Conservation (phyloP, 2,888 invertebrate species). For the Oligia latruncula region DNA sequence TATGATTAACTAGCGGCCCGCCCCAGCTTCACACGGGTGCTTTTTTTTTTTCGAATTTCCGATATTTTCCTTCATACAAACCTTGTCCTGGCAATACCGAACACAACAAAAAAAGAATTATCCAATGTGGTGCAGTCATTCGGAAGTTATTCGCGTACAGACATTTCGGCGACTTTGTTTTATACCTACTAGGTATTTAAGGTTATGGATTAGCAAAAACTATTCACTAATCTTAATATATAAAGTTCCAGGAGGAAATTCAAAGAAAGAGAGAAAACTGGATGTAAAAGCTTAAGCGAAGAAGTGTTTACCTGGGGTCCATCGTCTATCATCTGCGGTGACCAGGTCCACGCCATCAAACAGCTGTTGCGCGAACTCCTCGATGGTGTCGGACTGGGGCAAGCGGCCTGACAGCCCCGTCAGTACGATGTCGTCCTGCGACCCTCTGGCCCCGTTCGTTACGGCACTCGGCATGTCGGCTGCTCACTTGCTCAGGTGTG, state of each 20-base stretch:
- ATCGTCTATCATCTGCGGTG: constrained; percentile 97
- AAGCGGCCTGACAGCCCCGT: constrained; percentile 96
- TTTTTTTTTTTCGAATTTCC: no score
- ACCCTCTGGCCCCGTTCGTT: constrained; percentile 78
- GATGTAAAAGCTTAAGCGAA: neutral
- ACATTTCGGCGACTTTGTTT: no score
- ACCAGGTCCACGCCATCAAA: constrained; percentile 98
- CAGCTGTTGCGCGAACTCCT: constrained; percentile 97
- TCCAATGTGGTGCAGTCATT: no score
- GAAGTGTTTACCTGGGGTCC: constrained; percentile 91
- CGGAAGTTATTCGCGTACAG: no score
- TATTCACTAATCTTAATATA: neutral
- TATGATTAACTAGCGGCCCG: neutral
- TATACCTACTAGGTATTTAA: no score
- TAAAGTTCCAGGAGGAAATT: neutral
- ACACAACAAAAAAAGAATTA: no score
- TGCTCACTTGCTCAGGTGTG: constrained; percentile 35
- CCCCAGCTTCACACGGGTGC: no score
- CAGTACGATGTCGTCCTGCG: constrained; percentile 93
- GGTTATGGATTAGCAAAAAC: neutral
- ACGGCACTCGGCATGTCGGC: constrained; percentile 83
- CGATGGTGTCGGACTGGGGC: constrained; percentile 97
- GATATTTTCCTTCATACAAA: no score
- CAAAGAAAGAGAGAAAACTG: neutral
- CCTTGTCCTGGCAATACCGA: no score